Base-by-base conservation (phyloP, 2,113 vertebrate genomes). In the Sylvilagus bachmani region DNA sequence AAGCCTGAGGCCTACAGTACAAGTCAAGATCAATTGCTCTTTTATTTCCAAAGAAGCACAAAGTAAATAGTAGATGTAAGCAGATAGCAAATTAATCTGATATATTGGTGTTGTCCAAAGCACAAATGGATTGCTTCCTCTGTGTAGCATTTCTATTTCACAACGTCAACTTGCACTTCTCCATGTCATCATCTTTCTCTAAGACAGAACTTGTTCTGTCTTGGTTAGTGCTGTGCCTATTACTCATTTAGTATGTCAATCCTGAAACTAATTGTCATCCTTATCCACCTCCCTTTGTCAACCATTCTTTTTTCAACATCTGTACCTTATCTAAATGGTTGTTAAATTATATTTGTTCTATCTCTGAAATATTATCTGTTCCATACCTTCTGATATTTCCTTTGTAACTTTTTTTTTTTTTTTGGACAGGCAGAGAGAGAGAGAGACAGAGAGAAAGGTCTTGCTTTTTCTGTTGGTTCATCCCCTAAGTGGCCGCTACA, bases 1-100 rank as follows among this genome's bases (percentile, higher is more conserved):
- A 69, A 36, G 74, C 25, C 55, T 12, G 36, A n/a, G 66, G 66
- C 61, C 51, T 67, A 10, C 53, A 66, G 77, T 77, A 70, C 70
- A 89, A 77, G 33, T 92, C 53, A 95, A 87, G 91, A 96, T 90
- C 86, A 89, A 97, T 94, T 90, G 75, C 55, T 94, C 67, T 97
- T 95, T 95, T 96, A 93, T 94, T 91, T 95, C 73, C 84, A 92
- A 92, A 93, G 69, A 74, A 96, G 75, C 16, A 95, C 31, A 74
- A 79, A 87, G 73, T 94, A 92, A 93, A 93, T 87, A 93, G 94
- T 86, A 80, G 84, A 77, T 85, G 55, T 75, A 64, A 67, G 33
- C 51, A 92, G 88, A 85, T 89, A 78, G 83, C 69, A 93, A 90
- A 77, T 91, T 86, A 94, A 80, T 86, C 71, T 95, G 91, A 93